A percentile compares a stretch with the other conserved stretches of the same genome.
These are phyloP conservation scores for Drosophila glabriapex DNA, from an alignment of 2,888 invertebrate species.

Conservation along the genomic window DNA sequence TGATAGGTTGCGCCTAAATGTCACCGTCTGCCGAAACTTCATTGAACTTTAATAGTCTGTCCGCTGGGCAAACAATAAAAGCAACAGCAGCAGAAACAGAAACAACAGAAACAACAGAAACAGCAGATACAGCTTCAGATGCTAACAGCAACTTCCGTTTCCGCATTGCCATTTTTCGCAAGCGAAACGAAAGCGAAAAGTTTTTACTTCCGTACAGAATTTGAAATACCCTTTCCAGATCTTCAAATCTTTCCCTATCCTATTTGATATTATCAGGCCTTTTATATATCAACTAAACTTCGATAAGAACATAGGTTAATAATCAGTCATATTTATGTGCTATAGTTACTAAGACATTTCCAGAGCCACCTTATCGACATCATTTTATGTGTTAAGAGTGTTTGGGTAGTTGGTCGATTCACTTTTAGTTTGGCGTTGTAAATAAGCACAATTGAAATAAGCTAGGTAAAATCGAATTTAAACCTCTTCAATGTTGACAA, in stretches of 20 bases:
- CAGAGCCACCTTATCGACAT: constrained; percentile 17
- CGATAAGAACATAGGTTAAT: not conserved
- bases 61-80: constrained; percentile 44
- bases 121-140: constrained; percentile 23
- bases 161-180: constrained; percentile 7
- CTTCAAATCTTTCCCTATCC: not conserved
- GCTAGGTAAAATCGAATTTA: constrained; percentile 63
- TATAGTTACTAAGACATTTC: constrained; percentile 23
- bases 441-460: constrained; percentile 30
- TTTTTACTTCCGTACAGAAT: not conserved
- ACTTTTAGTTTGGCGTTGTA: not conserved
- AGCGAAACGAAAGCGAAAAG: constrained; percentile 4
- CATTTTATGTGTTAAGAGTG: constrained; percentile 28
- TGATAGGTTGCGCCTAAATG: constrained; percentile 48
- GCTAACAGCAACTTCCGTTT: constrained; percentile 43
- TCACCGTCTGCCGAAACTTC: constrained; percentile 64
- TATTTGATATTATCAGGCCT: not conserved
- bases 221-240: not conserved
- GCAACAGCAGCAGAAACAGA: constrained; percentile 1
- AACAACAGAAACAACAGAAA: not conserved
- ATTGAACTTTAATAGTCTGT: constrained; percentile 74
- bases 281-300: not conserved
- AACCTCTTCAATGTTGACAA: constrained; percentile 42
- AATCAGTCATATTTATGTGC: constrained; percentile 7
- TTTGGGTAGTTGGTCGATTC: constrained; percentile 13